A percentile compares a stretch with the other conserved stretches of the same genome.
These are phyloP conservation scores for Coenonympha arcania DNA, from an alignment of 2,888 invertebrate genomes.

Conservation along the genomic window DNA sequence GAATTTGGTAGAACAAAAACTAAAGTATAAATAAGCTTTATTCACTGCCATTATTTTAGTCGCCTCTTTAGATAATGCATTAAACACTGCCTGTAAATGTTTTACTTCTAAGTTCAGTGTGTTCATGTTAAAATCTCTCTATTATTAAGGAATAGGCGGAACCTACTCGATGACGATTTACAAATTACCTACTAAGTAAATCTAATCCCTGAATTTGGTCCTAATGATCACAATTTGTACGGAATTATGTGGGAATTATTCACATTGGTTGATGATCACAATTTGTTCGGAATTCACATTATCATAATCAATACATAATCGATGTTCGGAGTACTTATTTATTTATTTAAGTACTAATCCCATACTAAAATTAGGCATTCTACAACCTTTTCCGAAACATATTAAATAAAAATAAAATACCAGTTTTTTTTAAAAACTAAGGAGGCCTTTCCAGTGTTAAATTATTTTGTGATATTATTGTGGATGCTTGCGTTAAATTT, in stretches of 20 bases:
- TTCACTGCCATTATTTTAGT: conserved; percentile 68
- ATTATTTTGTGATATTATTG: conserved; percentile 70
- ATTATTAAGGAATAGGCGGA: neutral
- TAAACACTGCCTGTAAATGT: conserved; percentile 12
- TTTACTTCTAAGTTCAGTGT: conserved; percentile 15
- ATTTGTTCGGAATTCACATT: neutral
- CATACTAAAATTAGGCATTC: neutral
- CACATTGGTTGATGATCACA: too few relatives aligned
- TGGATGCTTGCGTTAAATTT: conserved; percentile 44
- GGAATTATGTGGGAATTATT: neutral
- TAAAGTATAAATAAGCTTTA: conserved; percentile 47
- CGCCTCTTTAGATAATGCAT: conserved; percentile 54
- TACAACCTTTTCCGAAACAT: neutral
- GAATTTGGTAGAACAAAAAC: conserved; percentile 77
- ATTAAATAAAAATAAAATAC: neutral
- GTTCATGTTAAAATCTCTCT: neutral
- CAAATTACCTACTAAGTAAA: neutral
- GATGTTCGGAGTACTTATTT: neutral
- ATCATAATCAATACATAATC: too few relatives aligned
- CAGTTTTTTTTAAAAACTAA: conserved; percentile 32
- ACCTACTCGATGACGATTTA: neutral
- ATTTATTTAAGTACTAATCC: neutral
- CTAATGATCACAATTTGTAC: neutral
- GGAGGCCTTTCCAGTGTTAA: conserved; percentile 59
- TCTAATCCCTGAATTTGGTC: neutral